Evolutionary conservation across 1,140 invertebrate species (phyloP), one percentile per base, ranked within the genome.

Genomic region (Sarcophaga bullata): DNA sequence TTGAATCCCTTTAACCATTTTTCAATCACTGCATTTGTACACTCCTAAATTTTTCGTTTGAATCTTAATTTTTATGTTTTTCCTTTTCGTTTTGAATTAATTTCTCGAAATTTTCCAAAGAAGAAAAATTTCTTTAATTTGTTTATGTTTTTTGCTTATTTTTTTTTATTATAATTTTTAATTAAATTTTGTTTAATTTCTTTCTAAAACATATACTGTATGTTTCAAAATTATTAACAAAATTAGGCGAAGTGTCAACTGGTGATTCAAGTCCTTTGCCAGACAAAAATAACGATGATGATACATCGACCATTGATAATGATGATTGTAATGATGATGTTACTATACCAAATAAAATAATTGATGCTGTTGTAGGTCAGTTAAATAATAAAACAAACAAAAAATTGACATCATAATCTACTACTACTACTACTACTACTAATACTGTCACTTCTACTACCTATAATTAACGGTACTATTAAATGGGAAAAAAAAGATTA

Each of bases 211-310:
- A 17, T 37, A 37, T 80, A 62, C 80, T 81, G 19, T 25, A 48
- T 46, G 9, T 80, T 80, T 80, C 49, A 81, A 82, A 52, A 82
- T 76, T 82, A 62, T 81, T 75, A 58, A 78, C 37, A 73, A 82
- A 83, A 80, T 80, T 92, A 94, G 94, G 94, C 93, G 93, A 94
- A 92, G 93, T 94, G 87, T 90, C 89, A 87, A 92, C 93, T 87
- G 92, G 90, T 86, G 92, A 92, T 87, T 92, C 92, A 88, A 94
- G 94, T 91, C 94, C 95, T 85, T 92, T 94, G 89, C 93, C 95
- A 88, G 95, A 95, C 91, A 95, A 95, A 88, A 94, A 95, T 90
- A 92, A 93, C 84, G 92, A 95, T 84, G 75, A 78, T 78, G 87
- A 88, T 80, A 86, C 85, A 84, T 89, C 87, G 80, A 95, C 94